Base-by-base conservation (phyloP, 2,113 vertebrate species). In the Microcebus ravelobensis region DNA sequence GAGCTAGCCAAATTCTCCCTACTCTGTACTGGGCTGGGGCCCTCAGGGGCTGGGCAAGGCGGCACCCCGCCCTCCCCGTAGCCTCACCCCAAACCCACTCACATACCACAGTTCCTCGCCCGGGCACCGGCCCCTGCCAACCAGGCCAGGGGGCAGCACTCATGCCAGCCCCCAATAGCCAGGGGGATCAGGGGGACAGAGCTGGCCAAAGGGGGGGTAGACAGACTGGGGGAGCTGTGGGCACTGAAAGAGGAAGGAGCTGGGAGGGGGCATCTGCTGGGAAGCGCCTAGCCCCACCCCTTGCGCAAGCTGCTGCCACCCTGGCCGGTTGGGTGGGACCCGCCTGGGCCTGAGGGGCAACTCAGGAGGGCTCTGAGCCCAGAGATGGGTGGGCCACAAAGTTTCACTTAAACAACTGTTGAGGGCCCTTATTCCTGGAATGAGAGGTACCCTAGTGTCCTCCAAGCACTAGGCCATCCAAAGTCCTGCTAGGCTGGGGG, bases 271-370 rank as follows among this genome's bases (percentile, higher is more conserved):
- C 97, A 98, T 98, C 95, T 98, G 96, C 97, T 98, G 97, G 97
- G 97, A 98, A 98, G 97, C 76, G 94, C 96, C 92, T 36, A 89
- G 97, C 98, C 97, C 97, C 97, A 96, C 96, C 97, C 97, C 98
- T 98, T 98, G 97, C 97, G 97, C 97, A 98, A 98, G 97, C 92
- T 23, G n/a, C 94, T 95, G 97, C 97, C 96, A 97, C 97, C 97
- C 98, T 97, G 98, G 98, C 98, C 93, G 97, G 98, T 97, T 97
- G 96, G 98, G 97, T 98, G 97, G 97, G 98, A 98, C 98, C 98
- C 96, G 98, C 97, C 97, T 97, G 96, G 97, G 98, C 98, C 98
- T 86, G 97, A 98, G 98, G 97, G 97, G 97, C 95, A 96, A 94
- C 97, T 92, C 94, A 94, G 95, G 94, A 98, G 95, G 94, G 96